phyloP scores from a whole-genome alignment of 2,113 vertebrate species.

The Platysteira castanea region DNA sequence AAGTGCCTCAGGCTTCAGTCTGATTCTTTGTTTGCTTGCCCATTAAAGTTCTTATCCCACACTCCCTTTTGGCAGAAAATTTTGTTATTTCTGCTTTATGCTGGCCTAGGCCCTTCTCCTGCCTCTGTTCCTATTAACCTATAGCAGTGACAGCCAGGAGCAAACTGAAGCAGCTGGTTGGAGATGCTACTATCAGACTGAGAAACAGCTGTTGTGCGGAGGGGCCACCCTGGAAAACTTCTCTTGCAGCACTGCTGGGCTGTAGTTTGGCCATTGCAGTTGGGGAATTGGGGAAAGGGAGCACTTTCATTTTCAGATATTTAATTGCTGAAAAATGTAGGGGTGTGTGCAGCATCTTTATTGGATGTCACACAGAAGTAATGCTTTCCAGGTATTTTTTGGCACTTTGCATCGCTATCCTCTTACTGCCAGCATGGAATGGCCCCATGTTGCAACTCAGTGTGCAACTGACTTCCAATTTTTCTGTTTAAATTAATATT shows the following conservation, averaged over 20 bases:
- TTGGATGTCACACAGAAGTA: constrained; percentile 37
- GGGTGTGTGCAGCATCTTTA: constrained; percentile 28
- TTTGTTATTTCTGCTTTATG: constrained; percentile 30
- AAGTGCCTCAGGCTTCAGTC: constrained; percentile 40
- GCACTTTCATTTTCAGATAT: constrained; percentile 36
- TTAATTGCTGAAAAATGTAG: constrained; percentile 59
- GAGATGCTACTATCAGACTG: constrained; percentile 45
- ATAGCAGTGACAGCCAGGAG: constrained; percentile 59
- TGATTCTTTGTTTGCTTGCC: constrained; percentile 43
- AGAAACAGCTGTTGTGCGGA: constrained; percentile 64
- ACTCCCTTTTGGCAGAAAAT: constrained; percentile 50
- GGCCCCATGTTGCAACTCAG: constrained; percentile 48
- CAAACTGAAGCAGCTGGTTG: constrained; percentile 65
- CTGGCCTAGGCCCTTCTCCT: constrained; percentile 40
- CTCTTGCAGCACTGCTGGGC: constrained; percentile 14
- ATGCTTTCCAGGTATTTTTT: constrained; percentile 61
- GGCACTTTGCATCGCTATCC: not conserved
- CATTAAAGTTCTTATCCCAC: constrained; percentile 64
- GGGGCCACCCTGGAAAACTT: constrained; percentile 57
- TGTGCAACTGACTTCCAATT: constrained; percentile 39
- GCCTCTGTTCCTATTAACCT: constrained; percentile 53
- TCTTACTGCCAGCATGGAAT: constrained; percentile 54
- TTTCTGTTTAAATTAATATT: constrained; percentile 67
- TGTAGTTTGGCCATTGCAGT: constrained; percentile 16
- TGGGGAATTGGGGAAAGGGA: constrained; percentile 18